Evolutionary conservation across 2,888 invertebrate species (phyloP), one percentile per base, ranked within the genome.

Genomic region (Pardosa pseudoannulata): DNA sequence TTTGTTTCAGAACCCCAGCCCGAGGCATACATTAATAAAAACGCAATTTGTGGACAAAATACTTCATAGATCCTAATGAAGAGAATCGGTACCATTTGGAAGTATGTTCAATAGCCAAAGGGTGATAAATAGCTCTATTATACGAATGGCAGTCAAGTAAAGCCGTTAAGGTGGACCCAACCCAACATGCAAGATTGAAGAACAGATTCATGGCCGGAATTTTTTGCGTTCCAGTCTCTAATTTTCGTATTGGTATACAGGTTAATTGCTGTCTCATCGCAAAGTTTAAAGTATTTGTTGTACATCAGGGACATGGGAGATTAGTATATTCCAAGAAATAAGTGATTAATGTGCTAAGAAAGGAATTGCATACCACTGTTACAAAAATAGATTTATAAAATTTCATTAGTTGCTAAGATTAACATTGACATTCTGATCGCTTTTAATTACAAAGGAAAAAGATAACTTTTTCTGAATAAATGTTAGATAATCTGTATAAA

Each of bases 221-320:
- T 79, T 79, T 71, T 39, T 19, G 64, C 79, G 68, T 79, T 79
- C 79, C 70, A 13, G 13, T 36, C n/a, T 13, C 64, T 79, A 29
- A 79, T 71, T 75, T 74, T 79, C 28, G 41, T 23, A 23, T 56
- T 56, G 56, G 23, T 23, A 64, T 64, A 74, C 64, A 41, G 79
- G 79, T 79, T 79, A 79, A 79, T 79, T 79, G 39, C 79, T 79
- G 62, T 62, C 29, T 32, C 32, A 71, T 71, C 56, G 27, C 39
- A 56, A 2, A 56, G 23, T 56, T 56, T 56, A 56, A 56, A 56
- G 23, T 56, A 56, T 56, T 56, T 56, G 19, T 16, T 11, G 23
- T 19, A 9, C 6, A 36, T 7, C 9, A 36, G 36, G 36, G 36
- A 36, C 36, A 36, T 36, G 36, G 36, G 9, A 7, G 36, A 36